Evolutionary conservation across 2,797 vertebrate species (phyloP), one percentile per base, ranked within the genome.

Genomic region (Hapalemur alaotrensis): DNA sequence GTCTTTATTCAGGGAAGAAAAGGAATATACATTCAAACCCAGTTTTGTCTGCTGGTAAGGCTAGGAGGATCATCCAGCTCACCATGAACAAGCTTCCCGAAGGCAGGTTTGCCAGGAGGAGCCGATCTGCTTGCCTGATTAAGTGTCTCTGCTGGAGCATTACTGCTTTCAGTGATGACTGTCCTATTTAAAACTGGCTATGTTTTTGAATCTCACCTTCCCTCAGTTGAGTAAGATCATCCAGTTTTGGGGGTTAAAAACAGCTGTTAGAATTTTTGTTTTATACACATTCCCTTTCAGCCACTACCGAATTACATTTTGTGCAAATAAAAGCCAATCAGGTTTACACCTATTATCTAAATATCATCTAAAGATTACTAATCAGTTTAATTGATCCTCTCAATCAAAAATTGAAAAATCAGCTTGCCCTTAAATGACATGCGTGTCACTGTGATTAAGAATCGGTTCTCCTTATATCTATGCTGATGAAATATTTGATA

Each of bases 371-470:
- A 63, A 88, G 38, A 89, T 90, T 95, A 92, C 50, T 79, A 59
- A 95, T 79, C 57, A 75, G 78, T 84, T 54, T 46, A 78, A 85
- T 28, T 81, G 46, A 95, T 86, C 20, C 10, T 79, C n/a, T 83
- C 59, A 91, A 59, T 75, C 73, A 93, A 94, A 93, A 52, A 80
- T 3, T 59, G n/a, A 93, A 95, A 93, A 92, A 10, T 59, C 22
- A 91, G 9, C n/a, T 63, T 67, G 92, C 4, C 38, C 15, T 32
- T 70, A 38, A 14, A 91, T 54, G 30, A 89, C 70, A 73, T 90
- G 48, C 73, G 32, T 70, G 41, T 25, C 41, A 41, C 0, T 48
- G n/a, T 69, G 46, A 83, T 28, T 92, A 32, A 92, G 23, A 78
- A 25, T 11, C 25, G 9, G 17, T 57, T 67, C n/a, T 59, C 3